Base-by-base conservation (phyloP, 1,140 invertebrate species). In the Drosophila willistoni region DNA sequence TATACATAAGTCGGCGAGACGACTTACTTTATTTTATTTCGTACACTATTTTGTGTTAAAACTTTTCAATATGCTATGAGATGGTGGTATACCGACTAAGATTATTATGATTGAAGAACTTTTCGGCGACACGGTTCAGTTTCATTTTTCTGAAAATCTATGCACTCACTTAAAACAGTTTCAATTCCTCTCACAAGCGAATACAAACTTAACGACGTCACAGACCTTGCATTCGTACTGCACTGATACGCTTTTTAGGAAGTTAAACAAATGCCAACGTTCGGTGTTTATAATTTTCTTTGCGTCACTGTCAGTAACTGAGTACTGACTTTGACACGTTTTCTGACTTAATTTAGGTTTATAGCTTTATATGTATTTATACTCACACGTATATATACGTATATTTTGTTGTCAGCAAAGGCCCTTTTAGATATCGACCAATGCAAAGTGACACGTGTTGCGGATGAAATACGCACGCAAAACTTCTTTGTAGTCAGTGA, bases 311-410 rank as follows among this genome's bases (percentile, higher is more conserved):
- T 89, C 84, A 90, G 70, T 84, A 71, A 64, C 69, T 89, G 84
- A 83, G 84, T 61, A 84, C 80, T 89, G 84, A 89, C 84, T 89
- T 89, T 89, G 84, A 89, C 84, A 89, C 84, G 84, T 89, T 89
- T 89, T 89, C 84, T 81, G 84, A 89, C 84, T 89, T 89, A 89
- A 89, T 89, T 89, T 89, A 84, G 89, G 85, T 89, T 89, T 89
- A 89, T 89, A 89, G 85, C 84, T 89, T 89, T 90, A 79, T 83
- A 77, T 68, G 6, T 42, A 42, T 4, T 5, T 13, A 4, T 34
- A 39, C 66, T 25, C 47, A 60, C 34, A 19, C 17, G 36, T 57
- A 64, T 55, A 22, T 22, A 2, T 41, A 36, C 36, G 66, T 79
- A 76, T 78, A 72, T 71, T 87, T 77, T 67, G 86, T 89, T 75